Conservation (phyloP, 2,888 invertebrate genomes). For the Hemistola chrysoprasaria region DNA sequence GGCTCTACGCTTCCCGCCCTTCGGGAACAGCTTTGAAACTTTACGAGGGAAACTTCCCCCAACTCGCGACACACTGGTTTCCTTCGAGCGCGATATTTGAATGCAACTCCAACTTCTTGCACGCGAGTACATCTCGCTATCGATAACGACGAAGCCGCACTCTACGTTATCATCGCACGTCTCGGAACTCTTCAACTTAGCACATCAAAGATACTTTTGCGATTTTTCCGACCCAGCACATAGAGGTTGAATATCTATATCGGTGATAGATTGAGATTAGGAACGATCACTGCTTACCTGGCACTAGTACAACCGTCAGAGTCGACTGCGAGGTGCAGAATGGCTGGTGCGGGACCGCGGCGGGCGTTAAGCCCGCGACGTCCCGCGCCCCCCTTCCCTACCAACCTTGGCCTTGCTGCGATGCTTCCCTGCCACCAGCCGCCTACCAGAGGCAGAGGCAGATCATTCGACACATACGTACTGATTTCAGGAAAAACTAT, state of each 20-base stretch:
- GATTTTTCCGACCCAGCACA: constrained; percentile 42
- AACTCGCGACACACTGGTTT: constrained; percentile 49
- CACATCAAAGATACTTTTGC: constrained; percentile 54
- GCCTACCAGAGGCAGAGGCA: constrained; percentile 23
- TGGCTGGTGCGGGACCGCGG: constrained; percentile 76
- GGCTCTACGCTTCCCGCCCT: constrained; percentile 74
- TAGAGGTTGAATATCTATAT: constrained; percentile 35
- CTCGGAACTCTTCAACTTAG: constrained; percentile 57
- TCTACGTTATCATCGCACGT: constrained; percentile 71
- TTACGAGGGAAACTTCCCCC: constrained; percentile 71
- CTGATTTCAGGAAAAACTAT: constrained; percentile 39
- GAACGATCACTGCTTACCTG: constrained; percentile 78
- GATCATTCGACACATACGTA: constrained; percentile 43
- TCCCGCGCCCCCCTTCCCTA: constrained; percentile 75
- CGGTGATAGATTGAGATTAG: constrained; percentile 50
- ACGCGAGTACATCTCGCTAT: constrained; percentile 55
- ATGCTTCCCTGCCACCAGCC: constrained; percentile 46
- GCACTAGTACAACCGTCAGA: constrained; percentile 80
- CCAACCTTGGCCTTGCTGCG: constrained; percentile 77
- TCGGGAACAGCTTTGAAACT: constrained; percentile 73
- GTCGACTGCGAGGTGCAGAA: constrained; percentile 82
- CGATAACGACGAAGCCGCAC: constrained; percentile 55
- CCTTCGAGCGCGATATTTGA: constrained; percentile 61
- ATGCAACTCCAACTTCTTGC: constrained; percentile 53
- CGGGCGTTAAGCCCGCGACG: constrained; percentile 72